Conservation (phyloP, 2,113 vertebrate genomes). For the Petrocephalus zakoni region DNA sequence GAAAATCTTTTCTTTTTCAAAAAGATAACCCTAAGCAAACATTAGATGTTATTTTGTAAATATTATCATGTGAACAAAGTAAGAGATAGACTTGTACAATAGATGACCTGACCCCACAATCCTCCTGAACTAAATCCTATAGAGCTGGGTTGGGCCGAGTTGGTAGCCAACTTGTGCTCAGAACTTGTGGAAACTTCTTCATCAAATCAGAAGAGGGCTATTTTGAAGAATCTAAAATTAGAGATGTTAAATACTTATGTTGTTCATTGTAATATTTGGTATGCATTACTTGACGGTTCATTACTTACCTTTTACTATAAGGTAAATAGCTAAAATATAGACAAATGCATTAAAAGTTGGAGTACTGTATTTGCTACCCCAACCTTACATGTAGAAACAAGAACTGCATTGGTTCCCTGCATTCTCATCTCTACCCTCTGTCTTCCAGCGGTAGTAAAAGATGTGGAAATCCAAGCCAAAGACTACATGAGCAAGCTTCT, state of each 20-base stretch:
- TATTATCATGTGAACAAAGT: too few relatives aligned
- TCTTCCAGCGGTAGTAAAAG: constrained; percentile 48
- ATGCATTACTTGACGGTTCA: not conserved
- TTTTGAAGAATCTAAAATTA: not conserved
- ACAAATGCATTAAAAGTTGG: not conserved
- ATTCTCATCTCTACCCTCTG: not conserved
- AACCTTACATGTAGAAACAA: not conserved
- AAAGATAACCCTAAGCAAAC: too few relatives aligned
- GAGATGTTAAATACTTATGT: not conserved
- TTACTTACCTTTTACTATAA: not conserved
- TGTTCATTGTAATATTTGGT: not conserved
- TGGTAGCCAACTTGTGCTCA: too few relatives aligned
- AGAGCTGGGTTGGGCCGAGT: too few relatives aligned
- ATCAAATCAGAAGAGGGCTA: not conserved
- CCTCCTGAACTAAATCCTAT: too few relatives aligned
- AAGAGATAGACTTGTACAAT: too few relatives aligned
- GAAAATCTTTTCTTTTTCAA: too few relatives aligned
- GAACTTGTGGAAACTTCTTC: not conserved
- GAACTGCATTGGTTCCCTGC: not conserved
- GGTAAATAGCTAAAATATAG: not conserved
- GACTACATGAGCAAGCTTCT: constrained; percentile 71
- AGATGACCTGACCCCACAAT: too few relatives aligned
- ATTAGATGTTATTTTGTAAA: too few relatives aligned
- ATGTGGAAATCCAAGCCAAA: constrained; percentile 45
- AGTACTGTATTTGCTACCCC: not conserved